A percentile compares a stretch with the other conserved stretches of the same genome.
These are phyloP conservation scores for Spilogale gracilis DNA, from an alignment of 2,113 vertebrate species.

Conservation along the genomic window DNA sequence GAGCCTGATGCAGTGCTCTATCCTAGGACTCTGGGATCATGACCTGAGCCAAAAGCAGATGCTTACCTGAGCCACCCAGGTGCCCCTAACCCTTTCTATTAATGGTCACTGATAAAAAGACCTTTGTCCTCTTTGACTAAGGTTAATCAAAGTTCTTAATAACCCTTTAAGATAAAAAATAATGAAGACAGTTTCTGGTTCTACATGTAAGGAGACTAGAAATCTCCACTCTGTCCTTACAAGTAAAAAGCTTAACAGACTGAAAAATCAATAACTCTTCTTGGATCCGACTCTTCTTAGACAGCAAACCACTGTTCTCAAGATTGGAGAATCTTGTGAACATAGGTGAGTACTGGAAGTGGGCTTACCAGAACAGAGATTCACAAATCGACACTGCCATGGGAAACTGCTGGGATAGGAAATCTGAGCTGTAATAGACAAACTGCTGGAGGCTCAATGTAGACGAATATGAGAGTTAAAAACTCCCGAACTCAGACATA, in stretches of 20 bases:
- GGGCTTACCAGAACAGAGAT: neutral
- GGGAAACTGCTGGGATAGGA: neutral
- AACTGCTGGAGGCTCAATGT: neutral
- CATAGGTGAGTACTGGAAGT: neutral
- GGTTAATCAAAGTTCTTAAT: neutral
- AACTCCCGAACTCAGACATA: neutral
- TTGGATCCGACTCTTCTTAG: neutral
- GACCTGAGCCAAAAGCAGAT: no score
- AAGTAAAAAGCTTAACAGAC: neutral
- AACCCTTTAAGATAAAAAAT: no score
- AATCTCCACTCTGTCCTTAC: neutral
- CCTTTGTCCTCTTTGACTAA: neutral
- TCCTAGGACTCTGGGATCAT: no score
- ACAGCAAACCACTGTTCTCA: neutral
- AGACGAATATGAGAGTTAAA: neutral
- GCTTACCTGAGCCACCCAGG: no score
- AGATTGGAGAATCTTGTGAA: neutral
- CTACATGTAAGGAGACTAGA: neutral
- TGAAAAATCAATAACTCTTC: neutral
- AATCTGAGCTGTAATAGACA: neutral
- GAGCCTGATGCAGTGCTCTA: no score
- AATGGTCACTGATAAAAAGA: neutral
- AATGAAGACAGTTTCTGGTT: neutral
- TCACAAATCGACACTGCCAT: neutral
- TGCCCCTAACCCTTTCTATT: neutral